These are phyloP conservation scores for Gadus macrocephalus DNA, from an alignment of 2,113 vertebrate species.

Conservation along the genomic window DNA sequence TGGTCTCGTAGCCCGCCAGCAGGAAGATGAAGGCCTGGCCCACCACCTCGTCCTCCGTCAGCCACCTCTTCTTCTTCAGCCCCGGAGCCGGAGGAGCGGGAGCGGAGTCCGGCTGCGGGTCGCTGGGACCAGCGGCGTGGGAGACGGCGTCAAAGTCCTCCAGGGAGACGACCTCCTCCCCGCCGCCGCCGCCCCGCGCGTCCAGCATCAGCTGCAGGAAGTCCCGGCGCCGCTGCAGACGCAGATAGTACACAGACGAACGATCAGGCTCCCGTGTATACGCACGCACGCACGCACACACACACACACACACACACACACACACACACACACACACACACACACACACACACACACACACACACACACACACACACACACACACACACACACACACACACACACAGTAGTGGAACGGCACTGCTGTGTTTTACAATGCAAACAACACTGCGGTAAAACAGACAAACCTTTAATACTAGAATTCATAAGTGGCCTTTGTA, in stretches of 20 bases:
- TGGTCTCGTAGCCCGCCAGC: conserved; percentile 86
- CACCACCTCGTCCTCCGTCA: conserved; percentile 86
- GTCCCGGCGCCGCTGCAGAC: conserved; percentile 80
- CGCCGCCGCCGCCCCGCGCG: conserved; percentile 35
- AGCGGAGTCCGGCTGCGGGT: conserved; percentile 1
- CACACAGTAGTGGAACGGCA: too few species aligned
- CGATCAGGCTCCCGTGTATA: background rate
- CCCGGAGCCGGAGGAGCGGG: too few species aligned
- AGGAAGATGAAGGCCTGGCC: conserved; percentile 91
- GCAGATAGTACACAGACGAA: background rate
- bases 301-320: background rate
- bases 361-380: too few species aligned
- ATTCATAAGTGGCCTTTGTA: too few species aligned
- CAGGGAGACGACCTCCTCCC: conserved; percentile 40
- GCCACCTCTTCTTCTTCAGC: conserved; percentile 59
- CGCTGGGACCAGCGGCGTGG: conserved; percentile 19
- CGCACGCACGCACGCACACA: background rate
- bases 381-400: background rate
- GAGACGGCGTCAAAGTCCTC: conserved; percentile 62
- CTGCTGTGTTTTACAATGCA: too few species aligned
- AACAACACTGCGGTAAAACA: too few species aligned
- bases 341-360: too few species aligned
- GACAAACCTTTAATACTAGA: too few species aligned
- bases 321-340: background rate
- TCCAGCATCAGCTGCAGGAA: conserved; percentile 93